Conservation (phyloP, 2,113 vertebrate genomes). For the Carassius gibelio region DNA sequence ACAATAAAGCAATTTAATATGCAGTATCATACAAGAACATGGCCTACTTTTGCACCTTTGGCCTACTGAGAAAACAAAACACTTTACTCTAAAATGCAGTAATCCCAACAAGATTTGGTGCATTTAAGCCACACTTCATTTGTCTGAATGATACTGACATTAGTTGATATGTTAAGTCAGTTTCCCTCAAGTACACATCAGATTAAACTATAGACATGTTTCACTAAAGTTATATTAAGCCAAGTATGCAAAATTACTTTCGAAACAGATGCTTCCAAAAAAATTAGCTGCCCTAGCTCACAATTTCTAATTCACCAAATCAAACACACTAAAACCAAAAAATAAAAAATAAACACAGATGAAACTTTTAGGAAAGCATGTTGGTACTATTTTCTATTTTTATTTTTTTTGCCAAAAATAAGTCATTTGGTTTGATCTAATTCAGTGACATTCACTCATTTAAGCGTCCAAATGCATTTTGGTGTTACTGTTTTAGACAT, state of each 20-base stretch:
- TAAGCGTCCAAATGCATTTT: background rate
- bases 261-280: background rate
- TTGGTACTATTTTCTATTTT: background rate
- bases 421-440: background rate
- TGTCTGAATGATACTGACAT: background rate
- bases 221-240: background rate
- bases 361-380: background rate
- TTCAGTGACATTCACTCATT: background rate
- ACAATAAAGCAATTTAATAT: constrained; percentile 1
- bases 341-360: background rate
- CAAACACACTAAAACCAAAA: background rate
- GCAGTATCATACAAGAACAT: background rate
- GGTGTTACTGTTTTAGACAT: background rate
- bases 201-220: background rate
- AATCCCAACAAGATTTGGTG: background rate
- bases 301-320: background rate
- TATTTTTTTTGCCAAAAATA: background rate
- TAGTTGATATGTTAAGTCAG: background rate
- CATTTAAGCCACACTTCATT: background rate
- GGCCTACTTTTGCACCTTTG: background rate
- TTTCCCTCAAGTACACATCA: background rate
- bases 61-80: background rate
- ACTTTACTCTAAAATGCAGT: background rate
- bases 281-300: background rate
- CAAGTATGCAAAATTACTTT: background rate